Base-by-base conservation (phyloP, 1,140 invertebrate genomes). In the Polypedilum vanderplanki region DNA sequence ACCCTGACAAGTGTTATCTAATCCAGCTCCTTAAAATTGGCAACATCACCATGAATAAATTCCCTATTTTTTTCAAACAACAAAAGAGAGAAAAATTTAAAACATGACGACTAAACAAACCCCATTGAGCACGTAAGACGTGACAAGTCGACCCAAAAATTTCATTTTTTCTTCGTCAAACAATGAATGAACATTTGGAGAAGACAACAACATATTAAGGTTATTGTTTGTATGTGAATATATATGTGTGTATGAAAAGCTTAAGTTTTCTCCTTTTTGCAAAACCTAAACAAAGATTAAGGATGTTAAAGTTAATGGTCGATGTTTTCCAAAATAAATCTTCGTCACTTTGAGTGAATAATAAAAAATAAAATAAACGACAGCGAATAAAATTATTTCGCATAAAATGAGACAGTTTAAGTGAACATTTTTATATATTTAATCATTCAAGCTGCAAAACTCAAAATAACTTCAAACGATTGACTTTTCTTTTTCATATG, bases 101-200 rank as follows among this genome's bases (percentile, higher is more conserved):
- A 57, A 1, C 10, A 57, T n/a, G n/a, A 57, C 3, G 46, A 57
- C 12, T 12, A 57, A 57, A 57, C 46, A 15, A 57, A 57, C n/a
- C n/a, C 46, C 46, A 57, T 57, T n/a, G n/a, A n/a, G 12, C 46
- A 57, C 46, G 46, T 70, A n/a, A n/a, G 9, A 70, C 18, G 65
- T 70, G 65, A 70, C 17, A 22, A 70, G 65, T 70, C 20, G 17
- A 20, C 17, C 20, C 17, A 9, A 18, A 70, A 70, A 70, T 8
- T 20, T 70, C 65, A 70, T 70, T 70, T 70, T 70, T 70, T 70
- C 8, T 70, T 70, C 46, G 7, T 57, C 46, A 57, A 57, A 57
- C 46, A 57, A 57, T 57, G n/a, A 57, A 57, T n/a, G n/a, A 33
- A 33, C 24, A 33, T 33, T 57, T 57, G n/a, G n/a, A 57, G 46